These are phyloP conservation scores for Lampris megalopsis DNA, from an alignment of 2,113 vertebrate species.

Conservation along the genomic window DNA sequence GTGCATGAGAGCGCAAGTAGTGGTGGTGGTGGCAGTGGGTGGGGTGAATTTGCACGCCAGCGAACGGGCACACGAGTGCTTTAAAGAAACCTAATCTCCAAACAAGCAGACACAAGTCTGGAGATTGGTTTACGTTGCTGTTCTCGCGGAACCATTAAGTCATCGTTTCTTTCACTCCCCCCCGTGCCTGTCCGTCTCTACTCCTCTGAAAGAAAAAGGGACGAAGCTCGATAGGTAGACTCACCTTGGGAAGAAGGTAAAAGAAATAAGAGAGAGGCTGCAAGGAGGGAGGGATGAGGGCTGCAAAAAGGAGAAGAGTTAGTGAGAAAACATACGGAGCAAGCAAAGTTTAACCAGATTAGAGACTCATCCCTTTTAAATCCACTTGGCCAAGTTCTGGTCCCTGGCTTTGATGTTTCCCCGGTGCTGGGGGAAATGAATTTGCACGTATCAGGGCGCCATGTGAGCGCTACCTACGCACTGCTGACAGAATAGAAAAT, in stretches of 20 bases:
- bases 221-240: slow-evolving; percentile 30
- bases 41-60: not conserved
- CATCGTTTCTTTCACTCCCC: slow-evolving; percentile 53
- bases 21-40: not conserved
- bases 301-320: slow-evolving; percentile 40
- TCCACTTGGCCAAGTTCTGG: slow-evolving; percentile 68
- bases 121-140: slow-evolving; percentile 49
- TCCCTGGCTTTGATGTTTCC: slow-evolving; percentile 76
- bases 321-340: slow-evolving; percentile 72
- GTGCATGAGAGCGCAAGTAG: not conserved
- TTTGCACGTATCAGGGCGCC: slow-evolving; percentile 63
- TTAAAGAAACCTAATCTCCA: slow-evolving; percentile 48
- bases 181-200: not conserved
- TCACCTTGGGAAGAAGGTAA: slow-evolving; percentile 15
- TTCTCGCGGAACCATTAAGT: slow-evolving; percentile 51
- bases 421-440: slow-evolving; percentile 59
- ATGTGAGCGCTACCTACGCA: slow-evolving; percentile 62
- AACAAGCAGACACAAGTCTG: slow-evolving; percentile 45
- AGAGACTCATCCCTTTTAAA: slow-evolving; percentile 80
- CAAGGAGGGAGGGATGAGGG: slow-evolving; percentile 38
- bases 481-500: slow-evolving; percentile 77
- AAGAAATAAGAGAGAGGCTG: slow-evolving; percentile 9
- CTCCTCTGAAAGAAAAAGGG: slow-evolving; percentile 2
- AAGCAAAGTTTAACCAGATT: slow-evolving; percentile 84
- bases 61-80: slow-evolving; percentile 24